Base-by-base conservation (phyloP, 2,888 invertebrate species). In the Pheosia gnoma region DNA sequence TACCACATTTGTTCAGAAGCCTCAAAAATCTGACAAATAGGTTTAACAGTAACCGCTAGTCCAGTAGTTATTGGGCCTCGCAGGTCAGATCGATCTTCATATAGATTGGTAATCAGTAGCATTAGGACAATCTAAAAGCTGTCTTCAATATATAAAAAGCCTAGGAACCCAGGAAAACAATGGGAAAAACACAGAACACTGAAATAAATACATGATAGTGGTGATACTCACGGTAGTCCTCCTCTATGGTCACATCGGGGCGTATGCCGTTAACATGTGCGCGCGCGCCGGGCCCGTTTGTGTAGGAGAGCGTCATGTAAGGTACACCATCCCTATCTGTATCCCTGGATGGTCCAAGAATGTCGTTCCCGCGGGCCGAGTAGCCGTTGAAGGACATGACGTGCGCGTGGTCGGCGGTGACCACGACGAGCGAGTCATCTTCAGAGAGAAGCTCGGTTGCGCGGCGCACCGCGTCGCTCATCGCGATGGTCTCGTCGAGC, bases 371-470 rank as follows among this genome's bases (percentile, higher is more conserved):
- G 6, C 96, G 91, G 13, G 82, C 83, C 6, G 96, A 93, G 85
- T 97, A 97, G 0, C 97, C 97, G 58, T 94, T 94, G 71, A 95
- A 93, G 25, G 94, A 89, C 94, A 97, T 95, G 0, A 95, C 95
- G 83, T 97, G 97, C 0, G 96, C 94, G 84, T 97, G 97, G 87
- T 97, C 97, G 0, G 96, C 94, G 0, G 96, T 96, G 10, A 96
- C 97, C 41, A 97, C 95, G 36, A 97, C 94, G 47, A 98, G 89
- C 0, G 97, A 97, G 66, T 97, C 86, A 10, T 80, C 77, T 54
- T 78, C 80, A 0, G 77, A 62, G 45, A 96, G 85, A 66, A 94
- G 82, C 55, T 67, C 67, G 51, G 90, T 69, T 9, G 97, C 87
- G 52, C 78, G 77, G 55, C 62, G 60, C 59, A 96, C 90, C 45